phyloP scores from a whole-genome alignment of 2,797 vertebrate genomes.

The Myotis planiceps region DNA sequence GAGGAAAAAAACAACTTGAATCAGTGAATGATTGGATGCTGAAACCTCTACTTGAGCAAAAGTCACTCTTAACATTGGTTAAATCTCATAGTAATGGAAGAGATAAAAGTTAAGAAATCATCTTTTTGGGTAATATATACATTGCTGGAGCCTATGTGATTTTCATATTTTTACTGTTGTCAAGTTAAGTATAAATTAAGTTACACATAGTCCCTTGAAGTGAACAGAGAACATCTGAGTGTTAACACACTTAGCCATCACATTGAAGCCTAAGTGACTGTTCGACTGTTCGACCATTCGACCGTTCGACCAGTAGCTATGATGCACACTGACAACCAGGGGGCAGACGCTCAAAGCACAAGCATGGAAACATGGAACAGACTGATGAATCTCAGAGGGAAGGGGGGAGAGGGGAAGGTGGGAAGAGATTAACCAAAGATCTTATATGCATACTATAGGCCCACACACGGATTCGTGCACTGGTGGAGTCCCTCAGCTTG shows the following conservation, averaged over 20 bases:
- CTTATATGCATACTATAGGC: no score
- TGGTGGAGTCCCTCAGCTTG: no score
- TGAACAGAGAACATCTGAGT: neutral
- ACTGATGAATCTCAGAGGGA: no score
- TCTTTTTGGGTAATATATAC: neutral
- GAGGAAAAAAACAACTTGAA: neutral
- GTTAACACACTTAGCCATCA: neutral
- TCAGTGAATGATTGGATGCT: neutral
- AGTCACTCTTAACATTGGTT: constrained; percentile 1
- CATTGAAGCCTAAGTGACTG: neutral
- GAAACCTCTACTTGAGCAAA: neutral
- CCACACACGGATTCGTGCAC: no score
- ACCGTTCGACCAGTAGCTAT: no score
- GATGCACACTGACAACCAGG: no score
- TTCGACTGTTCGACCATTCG: no score
- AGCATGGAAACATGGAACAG: no score
- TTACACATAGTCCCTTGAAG: neutral
- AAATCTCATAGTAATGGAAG: neutral
- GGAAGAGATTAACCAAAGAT: no score
- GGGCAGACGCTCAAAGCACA: no score
- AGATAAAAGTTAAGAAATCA: neutral
- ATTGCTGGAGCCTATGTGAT: neutral
- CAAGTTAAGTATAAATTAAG: neutral
- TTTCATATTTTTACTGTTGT: constrained; percentile 9
- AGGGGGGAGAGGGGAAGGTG: no score